phyloP scores from a whole-genome alignment of 2,797 vertebrate species.

The Aratinga solstitialis region DNA sequence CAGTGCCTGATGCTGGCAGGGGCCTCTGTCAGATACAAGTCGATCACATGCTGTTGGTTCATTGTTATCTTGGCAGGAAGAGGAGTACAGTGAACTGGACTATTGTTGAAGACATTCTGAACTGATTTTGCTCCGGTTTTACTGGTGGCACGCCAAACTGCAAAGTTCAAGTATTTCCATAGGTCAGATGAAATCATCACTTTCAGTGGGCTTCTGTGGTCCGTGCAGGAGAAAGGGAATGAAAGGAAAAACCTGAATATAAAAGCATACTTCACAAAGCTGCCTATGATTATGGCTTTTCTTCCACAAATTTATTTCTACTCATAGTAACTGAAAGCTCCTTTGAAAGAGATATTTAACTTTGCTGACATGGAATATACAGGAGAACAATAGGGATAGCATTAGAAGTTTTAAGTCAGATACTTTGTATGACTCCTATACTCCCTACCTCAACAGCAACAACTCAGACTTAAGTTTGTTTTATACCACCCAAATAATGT shows the following conservation, averaged over 20 bases:
- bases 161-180: background rate
- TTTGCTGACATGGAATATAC: background rate
- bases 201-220: background rate
- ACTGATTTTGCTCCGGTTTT: constrained; percentile 38
- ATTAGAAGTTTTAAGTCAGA: background rate
- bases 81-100: background rate
- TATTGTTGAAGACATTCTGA: constrained; percentile 27
- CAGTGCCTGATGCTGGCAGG: constrained; percentile 48
- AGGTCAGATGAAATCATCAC: background rate
- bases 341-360: background rate
- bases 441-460: background rate
- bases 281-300: background rate
- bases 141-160: background rate
- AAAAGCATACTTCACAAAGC: background rate
- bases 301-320: background rate
- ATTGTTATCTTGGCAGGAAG: constrained; percentile 49
- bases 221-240: background rate
- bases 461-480: background rate
- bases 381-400: background rate
- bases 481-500: constrained; percentile 14
- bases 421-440: background rate
- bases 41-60: constrained; percentile 47
- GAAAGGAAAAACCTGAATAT: background rate
- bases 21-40: background rate
- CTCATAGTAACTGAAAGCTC: background rate